Evolutionary conservation across 2,113 vertebrate species (phyloP).

Genomic region (Hystrix cristata): DNA sequence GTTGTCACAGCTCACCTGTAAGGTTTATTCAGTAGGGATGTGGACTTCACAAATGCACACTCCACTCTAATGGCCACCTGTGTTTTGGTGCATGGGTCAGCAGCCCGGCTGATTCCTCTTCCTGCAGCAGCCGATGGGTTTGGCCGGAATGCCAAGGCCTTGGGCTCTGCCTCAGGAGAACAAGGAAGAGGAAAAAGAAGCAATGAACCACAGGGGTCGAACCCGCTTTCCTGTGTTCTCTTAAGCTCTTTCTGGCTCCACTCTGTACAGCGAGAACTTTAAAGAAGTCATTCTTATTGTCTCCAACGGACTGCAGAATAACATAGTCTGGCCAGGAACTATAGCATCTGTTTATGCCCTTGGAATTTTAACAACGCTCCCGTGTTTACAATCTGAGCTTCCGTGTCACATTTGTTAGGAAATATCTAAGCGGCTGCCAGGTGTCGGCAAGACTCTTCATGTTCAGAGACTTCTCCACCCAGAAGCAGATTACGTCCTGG

Average conservation of each 20-base stretch:
- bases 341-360: neutral
- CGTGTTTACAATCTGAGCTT: conserved; percentile 29
- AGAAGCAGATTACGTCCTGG: conserved; percentile 54
- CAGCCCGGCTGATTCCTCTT: neutral
- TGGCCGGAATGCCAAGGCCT: conserved; percentile 21
- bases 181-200: conserved; percentile 38
- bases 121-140: neutral
- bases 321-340: neutral
- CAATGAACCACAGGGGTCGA: neutral
- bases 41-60: neutral
- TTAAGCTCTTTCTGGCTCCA: neutral
- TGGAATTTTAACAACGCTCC: neutral
- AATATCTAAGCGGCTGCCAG: neutral
- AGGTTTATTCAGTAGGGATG: neutral
- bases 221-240: neutral
- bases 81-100: neutral
- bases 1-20: neutral
- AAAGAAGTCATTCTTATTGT: neutral
- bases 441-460: conserved; percentile 45
- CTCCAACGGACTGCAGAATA: neutral
- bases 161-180: neutral
- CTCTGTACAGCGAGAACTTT: neutral
- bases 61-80: rapidly evolving
- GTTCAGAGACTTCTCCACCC: neutral
- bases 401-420: neutral